A percentile compares a stretch with the other conserved stretches of the same genome.
phyloP scores from a whole-genome alignment of 2,113 vertebrate species.

The Columba janthina region DNA sequence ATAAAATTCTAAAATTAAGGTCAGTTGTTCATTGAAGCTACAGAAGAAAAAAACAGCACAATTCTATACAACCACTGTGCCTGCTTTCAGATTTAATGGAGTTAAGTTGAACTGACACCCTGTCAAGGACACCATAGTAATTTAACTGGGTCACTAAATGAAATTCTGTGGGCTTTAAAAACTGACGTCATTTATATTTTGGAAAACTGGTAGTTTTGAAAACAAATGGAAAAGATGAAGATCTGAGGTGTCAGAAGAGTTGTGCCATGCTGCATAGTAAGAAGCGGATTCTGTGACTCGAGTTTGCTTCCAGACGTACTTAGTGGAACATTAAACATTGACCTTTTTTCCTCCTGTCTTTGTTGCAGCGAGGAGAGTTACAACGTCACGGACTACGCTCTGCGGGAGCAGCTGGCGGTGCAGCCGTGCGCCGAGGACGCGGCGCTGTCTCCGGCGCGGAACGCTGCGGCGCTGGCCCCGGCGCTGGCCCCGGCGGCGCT shows the following conservation, averaged over 20 bases:
- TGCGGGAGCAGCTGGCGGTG: conserved; percentile 89
- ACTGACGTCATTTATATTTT: neutral
- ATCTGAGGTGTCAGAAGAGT: neutral
- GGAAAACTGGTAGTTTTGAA: neutral
- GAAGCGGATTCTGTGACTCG: too few species aligned
- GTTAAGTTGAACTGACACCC: neutral
- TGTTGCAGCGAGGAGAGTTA: conserved; percentile 91
- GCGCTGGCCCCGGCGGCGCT: conserved; percentile 70
- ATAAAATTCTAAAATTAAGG: neutral
- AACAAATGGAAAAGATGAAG: neutral
- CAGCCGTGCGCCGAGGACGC: conserved; percentile 78
- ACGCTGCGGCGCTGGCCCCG: neutral
- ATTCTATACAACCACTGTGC: too few species aligned
- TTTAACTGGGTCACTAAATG: neutral
- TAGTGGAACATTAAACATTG: rapidly evolving
- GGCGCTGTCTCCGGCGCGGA: conserved; percentile 30
- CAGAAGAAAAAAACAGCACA: neutral
- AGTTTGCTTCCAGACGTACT: neutral
- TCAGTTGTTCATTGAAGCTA: neutral
- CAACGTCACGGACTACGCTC: conserved; percentile 87
- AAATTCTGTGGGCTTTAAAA: neutral
- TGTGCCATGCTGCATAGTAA: rapidly evolving
- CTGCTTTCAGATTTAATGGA: neutral
- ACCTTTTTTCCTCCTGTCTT: neutral
- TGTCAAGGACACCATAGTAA: neutral